These are phyloP conservation scores for Agrochola litura DNA, from an alignment of 2,888 invertebrate species.

Conservation along the genomic window DNA sequence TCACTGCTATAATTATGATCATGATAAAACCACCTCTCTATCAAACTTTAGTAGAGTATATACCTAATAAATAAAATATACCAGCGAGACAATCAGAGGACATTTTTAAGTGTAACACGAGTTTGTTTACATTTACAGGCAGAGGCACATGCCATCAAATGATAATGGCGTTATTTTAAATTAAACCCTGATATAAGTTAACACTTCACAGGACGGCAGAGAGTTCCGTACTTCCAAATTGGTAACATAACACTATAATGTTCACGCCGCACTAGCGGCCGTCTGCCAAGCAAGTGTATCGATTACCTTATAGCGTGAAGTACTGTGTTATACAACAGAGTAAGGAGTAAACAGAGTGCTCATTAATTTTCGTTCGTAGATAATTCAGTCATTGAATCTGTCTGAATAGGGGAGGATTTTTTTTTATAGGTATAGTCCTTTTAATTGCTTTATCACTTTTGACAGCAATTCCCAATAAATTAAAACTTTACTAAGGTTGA, in stretches of 20 bases:
- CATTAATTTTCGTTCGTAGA: not conserved
- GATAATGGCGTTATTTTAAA: constrained; percentile 14
- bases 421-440: too few relatives aligned
- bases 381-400: not conserved
- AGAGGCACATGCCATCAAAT: not conserved
- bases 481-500: not conserved
- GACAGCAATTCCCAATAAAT: not conserved
- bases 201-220: constrained; percentile 11
- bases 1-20: too few relatives aligned
- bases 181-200: constrained; percentile 17
- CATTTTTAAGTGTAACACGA: not conserved
- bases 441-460: not conserved
- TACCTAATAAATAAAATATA: too few relatives aligned
- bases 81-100: not conserved
- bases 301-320: constrained; percentile 42
- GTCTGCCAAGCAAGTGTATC: constrained; percentile 53
- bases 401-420: not conserved
- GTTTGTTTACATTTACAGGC: not conserved
- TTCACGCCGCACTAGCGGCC: constrained; percentile 48
- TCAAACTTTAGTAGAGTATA: too few relatives aligned
- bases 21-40: too few relatives aligned
- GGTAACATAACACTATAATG: constrained; percentile 64
- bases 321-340: constrained; percentile 17
- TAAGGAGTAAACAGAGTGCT: constrained; percentile 1
- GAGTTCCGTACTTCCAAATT: constrained; percentile 53